Base-by-base conservation (phyloP, 2,888 invertebrate genomes). In the Cotesia congregata region DNA sequence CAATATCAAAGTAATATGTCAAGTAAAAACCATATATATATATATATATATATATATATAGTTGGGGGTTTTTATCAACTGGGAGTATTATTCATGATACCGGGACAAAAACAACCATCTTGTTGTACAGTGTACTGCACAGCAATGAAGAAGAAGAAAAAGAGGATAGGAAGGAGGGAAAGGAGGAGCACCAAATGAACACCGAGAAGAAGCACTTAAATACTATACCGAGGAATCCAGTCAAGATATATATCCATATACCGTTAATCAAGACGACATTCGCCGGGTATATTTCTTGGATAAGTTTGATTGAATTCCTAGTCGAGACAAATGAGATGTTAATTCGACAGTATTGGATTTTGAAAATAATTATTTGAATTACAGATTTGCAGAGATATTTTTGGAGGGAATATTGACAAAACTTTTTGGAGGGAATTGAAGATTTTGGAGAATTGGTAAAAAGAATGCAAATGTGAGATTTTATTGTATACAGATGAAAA, bases 21-120 rank as follows among this genome's bases (percentile, higher is more conserved):
- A 50, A 12, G 50, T 50, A 50, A 50, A 50, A 50, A 50, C 50
- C 50, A 50, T 50, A 12, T 12, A 50, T 3, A 50, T 50, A 50
- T 12, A 12, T 50, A 50, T 50, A 50, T 12, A 12, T 50, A 50
- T 50, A 12, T 12, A 50, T 12, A 12, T 50, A 50, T 12, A 12
- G 1, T 30, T 30, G 30, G 30, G 30, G 30, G 30, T 50, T 50
- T 50, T 50, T 50, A 50, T 50, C 12, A 50, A 50, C 6, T 50
- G 9, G 2, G 50, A 50, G 50, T 50, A 50, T 81, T 83, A 50
- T 83, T 77, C 82, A 78, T 77, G 79, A 78, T 78, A 82, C 77
- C 78, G 77, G 71, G 9, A 41, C 65, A 71, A 76, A 76, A 72
- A 60, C 9, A 61, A 20, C 17, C 20, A 67, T 30, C 30, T 30